Percentiles rank a stretch among this genome's conserved stretches.
Conservation (phyloP, 1,140 invertebrate species). For the Odontomachus brunneus region DNA sequence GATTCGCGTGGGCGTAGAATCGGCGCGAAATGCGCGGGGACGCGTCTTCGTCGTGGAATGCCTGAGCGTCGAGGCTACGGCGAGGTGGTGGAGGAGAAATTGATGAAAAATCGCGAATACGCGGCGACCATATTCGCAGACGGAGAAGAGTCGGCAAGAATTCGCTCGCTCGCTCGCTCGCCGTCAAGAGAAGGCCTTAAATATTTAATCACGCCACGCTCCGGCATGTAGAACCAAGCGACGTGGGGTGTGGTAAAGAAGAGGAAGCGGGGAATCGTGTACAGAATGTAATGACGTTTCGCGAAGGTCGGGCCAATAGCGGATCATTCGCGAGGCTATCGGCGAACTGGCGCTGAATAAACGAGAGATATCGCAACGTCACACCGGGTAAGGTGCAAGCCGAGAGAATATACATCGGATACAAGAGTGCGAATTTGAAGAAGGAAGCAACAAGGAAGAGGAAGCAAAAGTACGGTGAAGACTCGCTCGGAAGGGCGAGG, state of each 20-base stretch:
- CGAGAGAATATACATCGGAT: neutral
- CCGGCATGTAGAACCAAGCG: neutral
- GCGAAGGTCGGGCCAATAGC: conserved; percentile 34
- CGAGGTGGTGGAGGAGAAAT: neutral
- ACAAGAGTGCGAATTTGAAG: neutral
- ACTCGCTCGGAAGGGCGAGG: neutral
- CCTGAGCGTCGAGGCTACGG: neutral
- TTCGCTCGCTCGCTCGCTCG: too few species aligned
- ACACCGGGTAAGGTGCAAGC: neutral
- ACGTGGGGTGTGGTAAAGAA: conserved; percentile 54
- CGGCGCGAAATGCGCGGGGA: conserved; percentile 15
- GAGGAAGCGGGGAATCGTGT: conserved; percentile 29
- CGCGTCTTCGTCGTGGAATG: conserved; percentile 1
- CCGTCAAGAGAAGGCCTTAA: conserved; percentile 18
- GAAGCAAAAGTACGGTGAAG: neutral
- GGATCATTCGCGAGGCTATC: neutral
- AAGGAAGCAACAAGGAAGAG: neutral
- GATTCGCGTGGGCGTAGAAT: conserved; percentile 1
- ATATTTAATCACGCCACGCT: conserved; percentile 48
- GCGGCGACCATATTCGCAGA: too few species aligned
- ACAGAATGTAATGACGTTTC: conserved; percentile 38
- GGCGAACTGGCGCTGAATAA: neutral
- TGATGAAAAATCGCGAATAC: neutral
- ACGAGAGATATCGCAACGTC: too few species aligned
- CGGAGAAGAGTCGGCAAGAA: neutral